A percentile compares a stretch with the other conserved stretches of the same genome.
Evolutionary conservation across 2,113 vertebrate species (phyloP).

Genomic region (Tetraodon nigroviridis): DNA sequence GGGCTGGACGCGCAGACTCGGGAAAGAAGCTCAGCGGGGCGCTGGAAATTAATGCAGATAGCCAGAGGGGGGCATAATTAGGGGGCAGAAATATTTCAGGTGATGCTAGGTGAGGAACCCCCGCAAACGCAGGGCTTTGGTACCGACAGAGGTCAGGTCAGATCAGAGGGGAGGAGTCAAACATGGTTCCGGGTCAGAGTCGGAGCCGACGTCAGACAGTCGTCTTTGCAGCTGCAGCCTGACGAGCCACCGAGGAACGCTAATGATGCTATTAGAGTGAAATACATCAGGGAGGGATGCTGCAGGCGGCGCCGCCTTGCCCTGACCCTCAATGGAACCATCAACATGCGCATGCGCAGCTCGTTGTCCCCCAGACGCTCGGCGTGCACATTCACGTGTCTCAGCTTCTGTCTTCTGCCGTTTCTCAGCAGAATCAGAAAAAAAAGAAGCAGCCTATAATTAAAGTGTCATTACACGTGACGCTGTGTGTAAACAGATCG

Average conservation of each 20-base stretch:
- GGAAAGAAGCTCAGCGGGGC: slow-evolving; percentile 24
- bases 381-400: background rate
- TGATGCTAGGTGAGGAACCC: slow-evolving; percentile 27
- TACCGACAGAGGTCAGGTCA: slow-evolving; percentile 30
- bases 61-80: slow-evolving; percentile 44
- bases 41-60: slow-evolving; percentile 39
- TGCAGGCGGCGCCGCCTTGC: too few species aligned
- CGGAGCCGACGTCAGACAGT: slow-evolving; percentile 34
- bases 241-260: background rate
- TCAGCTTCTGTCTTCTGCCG: slow-evolving; percentile 31
- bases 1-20: slow-evolving; percentile 27
- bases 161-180: slow-evolving; percentile 53
- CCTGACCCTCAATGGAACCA: too few species aligned
- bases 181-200: slow-evolving; percentile 25
- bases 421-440: slow-evolving; percentile 3
- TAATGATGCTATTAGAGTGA: too few species aligned
- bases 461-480: background rate
- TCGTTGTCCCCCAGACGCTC: background rate
- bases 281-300: too few species aligned
- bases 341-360: too few species aligned
- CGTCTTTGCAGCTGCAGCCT: background rate
- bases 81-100: slow-evolving; percentile 14
- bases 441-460: background rate
- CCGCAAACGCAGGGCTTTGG: slow-evolving; percentile 27
- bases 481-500: too few species aligned